Percentiles rank a stretch among this genome's conserved stretches.
phyloP scores from a whole-genome alignment of 2,797 vertebrate genomes.

The Trachops cirrhosus region DNA sequence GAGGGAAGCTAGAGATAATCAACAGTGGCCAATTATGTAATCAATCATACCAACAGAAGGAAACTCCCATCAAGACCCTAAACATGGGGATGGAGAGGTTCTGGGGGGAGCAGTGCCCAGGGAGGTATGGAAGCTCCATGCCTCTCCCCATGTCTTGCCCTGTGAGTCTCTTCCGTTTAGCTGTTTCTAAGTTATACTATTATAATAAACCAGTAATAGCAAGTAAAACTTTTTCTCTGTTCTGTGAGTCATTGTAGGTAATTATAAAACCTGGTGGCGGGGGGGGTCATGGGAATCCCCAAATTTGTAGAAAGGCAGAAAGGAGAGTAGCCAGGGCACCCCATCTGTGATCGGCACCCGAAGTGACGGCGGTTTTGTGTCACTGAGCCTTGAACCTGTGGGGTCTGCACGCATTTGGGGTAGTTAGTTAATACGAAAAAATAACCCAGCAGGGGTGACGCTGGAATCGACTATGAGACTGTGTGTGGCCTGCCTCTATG shows the following conservation, averaged over 20 bases:
- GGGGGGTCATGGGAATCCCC: background rate
- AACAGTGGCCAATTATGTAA: too few relatives aligned
- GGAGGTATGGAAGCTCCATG: too few relatives aligned
- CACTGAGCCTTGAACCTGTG: background rate
- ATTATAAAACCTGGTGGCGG: background rate
- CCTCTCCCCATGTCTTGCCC: too few relatives aligned
- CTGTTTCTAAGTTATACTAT: background rate
- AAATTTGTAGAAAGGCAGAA: background rate
- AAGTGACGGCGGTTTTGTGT: background rate
- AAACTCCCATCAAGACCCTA: too few relatives aligned
- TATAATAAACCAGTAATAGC: background rate
- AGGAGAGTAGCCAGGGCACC: background rate
- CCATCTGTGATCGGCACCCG: background rate
- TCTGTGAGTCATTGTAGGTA: background rate
- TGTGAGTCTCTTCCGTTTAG: too few relatives aligned
- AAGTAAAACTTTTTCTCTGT: background rate
- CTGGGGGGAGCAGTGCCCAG: too few relatives aligned
- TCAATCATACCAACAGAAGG: too few relatives aligned
- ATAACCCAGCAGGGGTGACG: background rate
- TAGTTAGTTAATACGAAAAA: background rate
- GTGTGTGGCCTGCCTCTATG: background rate
- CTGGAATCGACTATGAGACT: background rate
- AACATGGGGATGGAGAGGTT: too few relatives aligned
- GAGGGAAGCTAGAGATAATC: too few relatives aligned
- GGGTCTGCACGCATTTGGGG: background rate